A percentile compares a stretch with the other conserved stretches of the same genome.
These are phyloP conservation scores for Meandrina meandrites DNA, from an alignment of 92 coral and sea anemone genomes.

Conservation along the genomic window DNA sequence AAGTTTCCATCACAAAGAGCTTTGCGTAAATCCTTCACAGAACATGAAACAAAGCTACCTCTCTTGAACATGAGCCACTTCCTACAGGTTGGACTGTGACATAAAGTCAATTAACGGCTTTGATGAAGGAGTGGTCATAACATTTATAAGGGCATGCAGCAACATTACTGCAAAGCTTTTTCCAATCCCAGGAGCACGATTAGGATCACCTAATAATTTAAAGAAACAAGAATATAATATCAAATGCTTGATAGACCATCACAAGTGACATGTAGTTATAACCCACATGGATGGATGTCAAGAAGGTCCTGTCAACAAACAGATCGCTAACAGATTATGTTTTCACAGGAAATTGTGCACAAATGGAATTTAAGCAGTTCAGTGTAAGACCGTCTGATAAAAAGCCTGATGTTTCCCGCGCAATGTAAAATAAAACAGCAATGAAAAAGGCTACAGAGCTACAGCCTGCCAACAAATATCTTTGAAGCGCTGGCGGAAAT, in stretches of 20 bases:
- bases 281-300: no score
- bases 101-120: background rate
- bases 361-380: background rate
- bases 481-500: background rate
- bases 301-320: background rate
- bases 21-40: background rate
- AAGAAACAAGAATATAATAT: no score
- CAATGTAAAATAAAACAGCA: background rate
- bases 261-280: no score
- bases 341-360: background rate
- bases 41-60: constrained; percentile 32
- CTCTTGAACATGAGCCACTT: constrained; percentile 13
- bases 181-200: no score
- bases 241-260: no score
- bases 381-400: background rate
- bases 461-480: background rate
- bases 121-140: no score
- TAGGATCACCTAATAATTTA: no score
- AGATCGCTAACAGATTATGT: background rate
- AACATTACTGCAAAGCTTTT: no score
- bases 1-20: constrained; percentile 23
- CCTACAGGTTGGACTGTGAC: constrained; percentile 24
- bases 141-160: no score
- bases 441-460: background rate
- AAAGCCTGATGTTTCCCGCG: background rate